phyloP scores from a whole-genome alignment of 2,888 invertebrate species.

The Lutraria lutraria region DNA sequence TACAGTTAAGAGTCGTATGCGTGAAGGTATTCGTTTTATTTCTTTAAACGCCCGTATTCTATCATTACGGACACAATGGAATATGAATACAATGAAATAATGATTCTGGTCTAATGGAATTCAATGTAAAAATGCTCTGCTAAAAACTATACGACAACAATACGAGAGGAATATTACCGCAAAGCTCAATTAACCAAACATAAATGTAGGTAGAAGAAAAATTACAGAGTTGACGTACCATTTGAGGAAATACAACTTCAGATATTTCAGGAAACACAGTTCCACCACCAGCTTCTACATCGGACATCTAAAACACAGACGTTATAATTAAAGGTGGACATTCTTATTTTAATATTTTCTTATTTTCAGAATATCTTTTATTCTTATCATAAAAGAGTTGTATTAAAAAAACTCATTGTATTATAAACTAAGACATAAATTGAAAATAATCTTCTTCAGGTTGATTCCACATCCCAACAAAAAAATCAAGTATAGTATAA shows the following conservation, averaged over 20 bases:
- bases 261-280: slow-evolving; percentile 97
- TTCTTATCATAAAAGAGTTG: neutral
- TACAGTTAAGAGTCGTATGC: too few species aligned
- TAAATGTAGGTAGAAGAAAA: neutral
- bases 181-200: neutral
- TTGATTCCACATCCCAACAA: neutral
- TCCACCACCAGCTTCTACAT: slow-evolving; percentile 98
- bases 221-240: slow-evolving; percentile 85
- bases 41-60: too few species aligned
- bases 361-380: neutral
- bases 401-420: neutral
- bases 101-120: too few species aligned
- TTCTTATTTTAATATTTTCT: neutral
- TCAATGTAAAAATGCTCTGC: too few species aligned
- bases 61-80: too few species aligned
- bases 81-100: too few species aligned
- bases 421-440: neutral
- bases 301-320: slow-evolving; percentile 93
- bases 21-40: too few species aligned
- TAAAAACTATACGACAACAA: neutral
- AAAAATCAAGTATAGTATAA: neutral
- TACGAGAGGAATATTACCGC: neutral
- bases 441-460: neutral
- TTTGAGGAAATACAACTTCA: slow-evolving; percentile 94
- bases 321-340: neutral